phyloP scores from a whole-genome alignment of 2,113 vertebrate species.

The Tichodroma muraria region DNA sequence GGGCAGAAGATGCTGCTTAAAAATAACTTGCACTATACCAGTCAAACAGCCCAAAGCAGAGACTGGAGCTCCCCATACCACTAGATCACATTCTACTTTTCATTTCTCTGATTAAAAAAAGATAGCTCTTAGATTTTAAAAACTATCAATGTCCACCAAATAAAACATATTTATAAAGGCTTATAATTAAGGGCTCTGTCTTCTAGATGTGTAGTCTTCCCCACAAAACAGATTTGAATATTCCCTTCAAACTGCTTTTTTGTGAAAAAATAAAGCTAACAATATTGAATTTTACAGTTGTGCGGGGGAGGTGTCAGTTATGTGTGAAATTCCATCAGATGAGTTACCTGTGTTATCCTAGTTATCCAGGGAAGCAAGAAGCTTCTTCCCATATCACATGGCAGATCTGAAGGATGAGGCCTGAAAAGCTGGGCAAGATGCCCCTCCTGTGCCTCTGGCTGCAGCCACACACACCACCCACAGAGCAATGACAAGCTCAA shows the following conservation, averaged over 20 bases:
- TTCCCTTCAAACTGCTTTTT: background rate
- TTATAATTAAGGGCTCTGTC: background rate
- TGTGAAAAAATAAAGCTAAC: background rate
- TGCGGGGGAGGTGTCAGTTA: background rate
- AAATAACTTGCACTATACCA: background rate
- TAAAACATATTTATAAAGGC: background rate
- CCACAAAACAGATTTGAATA: background rate
- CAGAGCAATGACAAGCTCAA: background rate
- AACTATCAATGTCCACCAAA: background rate
- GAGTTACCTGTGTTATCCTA: background rate
- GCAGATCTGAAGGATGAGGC: background rate
- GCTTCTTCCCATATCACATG: fast-evolving
- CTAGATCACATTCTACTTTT: background rate
- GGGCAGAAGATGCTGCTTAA: background rate
- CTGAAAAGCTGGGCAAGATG: fast-evolving
- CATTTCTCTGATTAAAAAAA: background rate
- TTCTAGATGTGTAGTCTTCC: background rate
- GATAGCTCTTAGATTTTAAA: background rate
- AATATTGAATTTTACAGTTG: background rate
- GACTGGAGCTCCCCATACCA: background rate
- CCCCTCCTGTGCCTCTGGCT: background rate
- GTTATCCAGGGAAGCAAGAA: background rate
- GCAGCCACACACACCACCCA: background rate
- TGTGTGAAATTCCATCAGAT: background rate
- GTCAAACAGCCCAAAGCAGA: background rate